Evolutionary conservation across 37 sponge, comb jelly and placozoan genomes (phyloP).

Genomic region (Oscarella lobularis): DNA sequence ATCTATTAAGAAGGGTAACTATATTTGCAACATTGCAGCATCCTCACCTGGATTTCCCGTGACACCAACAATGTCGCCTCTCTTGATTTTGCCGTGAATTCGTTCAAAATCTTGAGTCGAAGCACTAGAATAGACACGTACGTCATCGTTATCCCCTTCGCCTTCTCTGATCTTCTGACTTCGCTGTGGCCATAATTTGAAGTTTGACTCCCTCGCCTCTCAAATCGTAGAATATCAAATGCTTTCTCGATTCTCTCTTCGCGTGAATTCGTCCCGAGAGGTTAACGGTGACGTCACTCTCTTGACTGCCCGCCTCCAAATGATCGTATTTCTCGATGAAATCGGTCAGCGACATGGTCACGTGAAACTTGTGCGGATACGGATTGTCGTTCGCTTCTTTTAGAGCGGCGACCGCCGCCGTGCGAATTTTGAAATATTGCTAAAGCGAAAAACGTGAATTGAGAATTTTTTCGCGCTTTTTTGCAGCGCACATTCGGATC

Average conservation of each 20-base stretch:
- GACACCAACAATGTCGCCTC: conserved; percentile 96
- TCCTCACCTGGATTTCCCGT: conserved; percentile 73
- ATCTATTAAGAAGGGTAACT: no score
- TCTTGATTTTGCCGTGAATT: conserved; percentile 46
- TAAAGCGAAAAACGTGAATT: background rate
- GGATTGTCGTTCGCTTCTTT: conserved; percentile 67
- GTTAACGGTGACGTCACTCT: conserved; percentile 4
- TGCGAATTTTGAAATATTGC: conserved; percentile 80
- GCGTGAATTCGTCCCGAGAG: conserved; percentile 55
- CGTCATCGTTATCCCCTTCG: no score
- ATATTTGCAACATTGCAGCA: no score
- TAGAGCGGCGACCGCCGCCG: conserved; percentile 38
- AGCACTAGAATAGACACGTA: conserved; percentile 22
- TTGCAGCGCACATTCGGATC: conserved; percentile 69
- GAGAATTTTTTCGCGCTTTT: background rate
- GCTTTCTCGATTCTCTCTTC: conserved; percentile 69
- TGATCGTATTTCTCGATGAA: conserved; percentile 64
- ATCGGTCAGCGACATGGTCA: conserved; percentile 59
- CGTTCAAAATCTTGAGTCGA: conserved; percentile 76
- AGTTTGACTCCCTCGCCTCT: conserved; percentile 78
- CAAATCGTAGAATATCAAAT: conserved; percentile 93
- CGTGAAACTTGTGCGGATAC: conserved; percentile 97
- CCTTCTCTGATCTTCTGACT: no score
- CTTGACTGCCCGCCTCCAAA: conserved; percentile 22
- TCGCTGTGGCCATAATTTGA: conserved; percentile 97